Evolutionary conservation across 2,797 vertebrate species (phyloP), one percentile per base, ranked within the genome.

Genomic region (Mormyrus proboscirostris): DNA sequence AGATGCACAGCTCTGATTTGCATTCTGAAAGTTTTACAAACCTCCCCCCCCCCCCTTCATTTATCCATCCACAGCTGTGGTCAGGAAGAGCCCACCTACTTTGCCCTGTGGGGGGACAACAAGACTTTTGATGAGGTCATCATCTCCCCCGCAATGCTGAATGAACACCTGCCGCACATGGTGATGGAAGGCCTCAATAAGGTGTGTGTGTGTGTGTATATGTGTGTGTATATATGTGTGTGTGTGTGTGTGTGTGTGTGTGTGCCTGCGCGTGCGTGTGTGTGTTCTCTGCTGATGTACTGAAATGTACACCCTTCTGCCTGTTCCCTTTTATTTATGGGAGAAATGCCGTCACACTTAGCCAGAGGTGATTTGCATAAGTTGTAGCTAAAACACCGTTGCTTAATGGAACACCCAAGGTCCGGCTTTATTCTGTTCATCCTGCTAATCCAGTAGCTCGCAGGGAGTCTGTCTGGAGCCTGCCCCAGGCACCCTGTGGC

Each of bases 121-220:
- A 99, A 99, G 93, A 97, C 98, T 16, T 99, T 99, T 90, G 96
- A 99, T 1, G 98, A 99, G 94, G 99, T 99, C 93, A 98, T 99
- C 96, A 99, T 99, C 95, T 99, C 99, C 0, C 98, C 99, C 0
- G 99, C 99, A 88, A 99, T 99, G 98, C 95, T 99, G 90, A 99
- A 99, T 0, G 98, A 99, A 89, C 99, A 99, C 93, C 96, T 99
- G 93, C 98, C 99, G 0, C 98, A 99, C 0, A 97, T 99, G 94
- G 99, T 99, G 94, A 98, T 99, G 97, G 98, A 99, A 91, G 99
- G 99, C 62, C 97, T 99, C 59, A 97, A 99, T 95, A 99, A 99
- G 98, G 84, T 89, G 62, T 41, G 44, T 90, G 51, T 12, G 2
- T 25, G 7, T 9, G 6, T 8, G 16, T 7, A 1, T 0, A 22